A percentile compares a stretch with the other conserved stretches of the same genome.
Conservation (phyloP, 2,888 invertebrate species). For the Drosophila atroscutellata region DNA sequence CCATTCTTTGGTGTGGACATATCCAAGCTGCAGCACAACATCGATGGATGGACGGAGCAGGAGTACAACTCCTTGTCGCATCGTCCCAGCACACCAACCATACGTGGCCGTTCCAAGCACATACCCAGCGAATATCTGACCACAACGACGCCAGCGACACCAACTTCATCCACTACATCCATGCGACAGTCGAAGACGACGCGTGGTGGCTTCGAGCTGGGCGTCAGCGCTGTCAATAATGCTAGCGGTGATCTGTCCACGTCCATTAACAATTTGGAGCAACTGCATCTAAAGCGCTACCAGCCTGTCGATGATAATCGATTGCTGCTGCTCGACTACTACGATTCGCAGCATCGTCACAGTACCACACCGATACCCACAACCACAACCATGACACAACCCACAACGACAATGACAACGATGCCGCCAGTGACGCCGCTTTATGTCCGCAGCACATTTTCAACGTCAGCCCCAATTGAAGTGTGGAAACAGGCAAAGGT, state of each 20-base stretch:
- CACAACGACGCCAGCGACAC: conserved; percentile 86
- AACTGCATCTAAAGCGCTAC: conserved; percentile 74
- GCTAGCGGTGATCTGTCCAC: conserved; percentile 64
- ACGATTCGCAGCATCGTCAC: conserved; percentile 49
- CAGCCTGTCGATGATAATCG: conserved; percentile 80
- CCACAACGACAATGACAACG: conserved; percentile 82
- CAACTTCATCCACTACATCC: conserved; percentile 85
- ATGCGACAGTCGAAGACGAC: conserved; percentile 80
- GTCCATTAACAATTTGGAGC: conserved; percentile 79
- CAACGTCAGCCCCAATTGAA: conserved; percentile 68
- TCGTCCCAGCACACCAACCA: conserved; percentile 86
- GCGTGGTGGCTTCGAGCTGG: conserved; percentile 61
- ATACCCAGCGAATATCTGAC: conserved; percentile 92
- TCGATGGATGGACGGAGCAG: conserved; percentile 93
- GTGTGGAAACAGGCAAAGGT: conserved; percentile 89
- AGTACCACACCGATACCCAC: conserved; percentile 41
- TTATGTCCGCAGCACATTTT: conserved; percentile 59
- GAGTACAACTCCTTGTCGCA: conserved; percentile 87
- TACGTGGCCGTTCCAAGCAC: conserved; percentile 89
- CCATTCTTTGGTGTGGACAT: conserved; percentile 86
- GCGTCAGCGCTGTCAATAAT: conserved; percentile 37
- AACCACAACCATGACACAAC: conserved; percentile 80
- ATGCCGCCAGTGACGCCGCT: conserved; percentile 69
- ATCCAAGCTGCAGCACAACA: conserved; percentile 91
- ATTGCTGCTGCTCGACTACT: conserved; percentile 69